Conservation (phyloP, 2,113 vertebrate genomes). For the Rhizomys pruinosus region DNA sequence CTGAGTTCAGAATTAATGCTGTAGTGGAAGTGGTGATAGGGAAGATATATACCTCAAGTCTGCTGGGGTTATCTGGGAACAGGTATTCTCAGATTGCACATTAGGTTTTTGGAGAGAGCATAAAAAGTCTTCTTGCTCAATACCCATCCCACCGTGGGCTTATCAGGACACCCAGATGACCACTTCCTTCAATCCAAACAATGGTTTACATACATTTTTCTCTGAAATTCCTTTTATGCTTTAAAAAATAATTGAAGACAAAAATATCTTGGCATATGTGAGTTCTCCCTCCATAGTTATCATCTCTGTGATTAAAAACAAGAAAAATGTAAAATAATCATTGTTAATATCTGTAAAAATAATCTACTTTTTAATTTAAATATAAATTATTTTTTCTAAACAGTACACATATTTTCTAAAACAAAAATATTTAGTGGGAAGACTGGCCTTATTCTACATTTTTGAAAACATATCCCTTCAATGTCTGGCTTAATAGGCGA, state of each 20-base stretch:
- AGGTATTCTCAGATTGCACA: background rate
- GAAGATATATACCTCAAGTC: background rate
- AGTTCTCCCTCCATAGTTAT: background rate
- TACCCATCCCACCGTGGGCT: background rate
- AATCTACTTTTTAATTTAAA: background rate
- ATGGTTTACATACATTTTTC: conserved; percentile 1
- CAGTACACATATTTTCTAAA: conserved; percentile 32
- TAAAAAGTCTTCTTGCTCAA: background rate
- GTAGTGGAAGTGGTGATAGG: background rate
- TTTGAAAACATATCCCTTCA: conserved; percentile 30
- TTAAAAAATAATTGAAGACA: background rate
- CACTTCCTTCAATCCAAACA: background rate
- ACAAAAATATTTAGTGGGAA: conserved; percentile 49
- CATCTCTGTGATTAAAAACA: background rate
- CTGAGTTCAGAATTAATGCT: background rate
- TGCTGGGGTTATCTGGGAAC: background rate
- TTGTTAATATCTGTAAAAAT: conserved; percentile 32
- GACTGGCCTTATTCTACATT: conserved; percentile 10
- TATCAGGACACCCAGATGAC: background rate
- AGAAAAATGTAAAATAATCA: background rate
- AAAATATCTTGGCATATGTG: background rate
- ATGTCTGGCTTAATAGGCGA: background rate
- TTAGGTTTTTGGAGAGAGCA: background rate
- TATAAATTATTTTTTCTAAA: conserved; percentile 9
- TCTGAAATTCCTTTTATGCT: background rate